Evolutionary conservation across 2,888 invertebrate genomes (phyloP), one percentile per base, ranked within the genome.

Genomic region (Sialis lutaria): DNA sequence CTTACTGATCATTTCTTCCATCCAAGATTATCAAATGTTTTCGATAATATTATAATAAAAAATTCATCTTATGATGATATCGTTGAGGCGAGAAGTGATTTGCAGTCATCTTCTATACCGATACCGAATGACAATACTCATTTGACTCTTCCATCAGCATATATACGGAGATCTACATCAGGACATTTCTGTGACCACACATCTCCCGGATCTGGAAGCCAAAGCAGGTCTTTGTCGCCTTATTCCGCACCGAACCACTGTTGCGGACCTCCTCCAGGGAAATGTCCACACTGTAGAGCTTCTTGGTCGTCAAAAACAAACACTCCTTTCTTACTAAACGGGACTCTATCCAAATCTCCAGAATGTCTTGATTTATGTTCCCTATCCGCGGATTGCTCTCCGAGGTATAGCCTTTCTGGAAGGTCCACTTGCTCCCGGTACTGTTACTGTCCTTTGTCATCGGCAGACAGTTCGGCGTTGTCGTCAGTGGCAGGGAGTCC

Each of bases 401-500:
- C n/a, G 13, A 39, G 39, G 10, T 39, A 12, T n/a, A 39, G 39
- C 13, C 10, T 10, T 39, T 12, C 10, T 39, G 31, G 12, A 43
- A 30, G n/a, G 22, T 31, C 32, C n/a, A 33, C 31, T 34, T 43
- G 43, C 22, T 45, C 45, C 8, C 39, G 40, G 6, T 35, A 33
- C 9, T 45, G 45, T 10, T 10, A 45, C 10, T 47, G 47, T 34
- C 13, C 31, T 12, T 31, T 42, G 5, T 47, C 47, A 13, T 47
- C 47, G n/a, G 35, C 37, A 35, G 47, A 47, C 30, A 47, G 47
- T 33, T 45, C 49, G 47, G 50, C 45, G 39, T 47, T 43, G 40
- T 34, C 46, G 12, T 49, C 48, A 48, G 49, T 50, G 44, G 44
- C 51, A 50, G 31, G 33, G 12, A 51, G 47, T 37, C 45, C 50